phyloP scores from a whole-genome alignment of 2,888 invertebrate genomes.

The Trilocha varians region DNA sequence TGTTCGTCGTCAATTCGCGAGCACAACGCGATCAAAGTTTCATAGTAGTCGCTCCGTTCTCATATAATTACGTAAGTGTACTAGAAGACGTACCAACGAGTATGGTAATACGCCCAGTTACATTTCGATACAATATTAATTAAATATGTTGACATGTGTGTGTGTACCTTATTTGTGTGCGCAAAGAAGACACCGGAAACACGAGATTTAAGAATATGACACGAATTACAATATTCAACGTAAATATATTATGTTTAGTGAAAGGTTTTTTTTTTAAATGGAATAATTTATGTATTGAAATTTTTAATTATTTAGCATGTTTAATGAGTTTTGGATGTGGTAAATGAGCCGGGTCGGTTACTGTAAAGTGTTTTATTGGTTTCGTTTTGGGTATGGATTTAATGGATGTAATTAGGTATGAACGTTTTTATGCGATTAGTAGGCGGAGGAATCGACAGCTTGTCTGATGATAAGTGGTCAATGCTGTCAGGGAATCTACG shows the following conservation, averaged over 20 bases:
- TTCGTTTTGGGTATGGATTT: too few species aligned
- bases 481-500: too few species aligned
- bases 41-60: background rate
- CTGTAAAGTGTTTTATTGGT: too few species aligned
- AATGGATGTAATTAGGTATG: too few species aligned
- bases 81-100: conserved; percentile 16
- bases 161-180: background rate
- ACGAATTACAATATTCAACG: background rate
- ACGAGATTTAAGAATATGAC: background rate
- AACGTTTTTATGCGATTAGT: too few species aligned
- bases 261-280: background rate
- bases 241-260: conserved; percentile 1
- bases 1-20: background rate
- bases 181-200: conserved; percentile 1
- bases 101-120: conserved; percentile 35
- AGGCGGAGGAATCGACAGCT: too few species aligned
- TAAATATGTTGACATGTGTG: conserved; percentile 10
- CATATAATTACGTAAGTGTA: background rate
- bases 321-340: too few species aligned
- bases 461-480: too few species aligned
- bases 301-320: too few species aligned
- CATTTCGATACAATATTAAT: conserved; percentile 22
- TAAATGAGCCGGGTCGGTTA: too few species aligned
- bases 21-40: background rate
- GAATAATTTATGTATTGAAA: background rate